phyloP scores from a whole-genome alignment of 2,797 vertebrate species.

The Fringilla coelebs region DNA sequence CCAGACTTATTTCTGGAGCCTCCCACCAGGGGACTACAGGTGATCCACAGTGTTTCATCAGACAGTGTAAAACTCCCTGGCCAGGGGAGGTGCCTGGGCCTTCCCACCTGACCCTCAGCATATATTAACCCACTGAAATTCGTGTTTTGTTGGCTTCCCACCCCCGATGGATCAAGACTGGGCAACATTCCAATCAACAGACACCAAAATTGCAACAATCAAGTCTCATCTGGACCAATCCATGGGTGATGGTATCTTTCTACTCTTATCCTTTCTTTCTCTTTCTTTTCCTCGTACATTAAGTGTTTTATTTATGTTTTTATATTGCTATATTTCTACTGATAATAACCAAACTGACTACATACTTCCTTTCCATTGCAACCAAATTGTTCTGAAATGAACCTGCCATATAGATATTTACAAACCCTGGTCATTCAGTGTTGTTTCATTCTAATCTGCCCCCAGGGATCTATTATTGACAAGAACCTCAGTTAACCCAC shows the following conservation, averaged over 20 bases:
- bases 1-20: background rate
- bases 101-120: rapidly evolving
- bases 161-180: background rate
- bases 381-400: background rate
- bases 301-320: background rate
- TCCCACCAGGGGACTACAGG: background rate
- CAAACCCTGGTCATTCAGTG: background rate
- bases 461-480: background rate
- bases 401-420: background rate
- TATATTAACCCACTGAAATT: background rate
- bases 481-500: background rate
- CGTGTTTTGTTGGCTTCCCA: background rate
- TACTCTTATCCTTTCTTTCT: background rate
- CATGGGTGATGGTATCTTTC: background rate
- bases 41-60: background rate
- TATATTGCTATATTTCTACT: background rate
- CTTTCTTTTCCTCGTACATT: background rate
- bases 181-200: background rate
- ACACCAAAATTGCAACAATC: background rate
- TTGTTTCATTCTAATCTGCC: background rate
- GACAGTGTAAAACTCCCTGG: background rate
- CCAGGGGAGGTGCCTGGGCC: too few species aligned
- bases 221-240: background rate
- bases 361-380: background rate
- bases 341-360: background rate